Evolutionary conservation across 2,113 vertebrate species (phyloP).

Genomic region (Oophaga pumilio): DNA sequence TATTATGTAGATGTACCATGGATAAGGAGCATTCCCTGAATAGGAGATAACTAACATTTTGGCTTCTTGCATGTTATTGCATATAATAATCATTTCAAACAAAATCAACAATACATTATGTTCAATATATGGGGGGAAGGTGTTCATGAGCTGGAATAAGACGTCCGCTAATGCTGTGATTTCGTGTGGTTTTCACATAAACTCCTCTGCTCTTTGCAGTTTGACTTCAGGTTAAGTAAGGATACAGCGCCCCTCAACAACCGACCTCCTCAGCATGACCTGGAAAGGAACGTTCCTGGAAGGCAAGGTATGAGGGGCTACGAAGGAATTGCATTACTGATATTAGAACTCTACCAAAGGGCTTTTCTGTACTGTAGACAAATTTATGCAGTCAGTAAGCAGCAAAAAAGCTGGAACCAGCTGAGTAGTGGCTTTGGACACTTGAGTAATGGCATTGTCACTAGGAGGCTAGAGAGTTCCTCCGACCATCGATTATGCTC

Average conservation of each 20-base stretch:
- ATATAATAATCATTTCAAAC: not conserved
- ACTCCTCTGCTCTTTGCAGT: conserved; percentile 67
- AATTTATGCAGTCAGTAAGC: too few species aligned
- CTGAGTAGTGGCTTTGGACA: too few species aligned
- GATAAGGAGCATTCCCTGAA: not conserved
- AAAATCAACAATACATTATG: not conserved
- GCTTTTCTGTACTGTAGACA: not conserved
- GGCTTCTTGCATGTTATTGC: too few species aligned
- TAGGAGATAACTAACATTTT: not conserved
- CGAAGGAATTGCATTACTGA: not conserved
- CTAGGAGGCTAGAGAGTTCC: too few species aligned
- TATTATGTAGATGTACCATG: not conserved
- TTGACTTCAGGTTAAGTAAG: conserved; percentile 76
- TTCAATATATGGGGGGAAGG: not conserved
- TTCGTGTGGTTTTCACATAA: not conserved
- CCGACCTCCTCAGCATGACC: conserved; percentile 74
- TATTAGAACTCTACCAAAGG: too few species aligned
- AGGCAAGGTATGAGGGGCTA: conserved; percentile 69
- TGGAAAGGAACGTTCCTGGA: conserved; percentile 74
- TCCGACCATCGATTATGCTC: too few species aligned
- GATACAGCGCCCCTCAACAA: conserved; percentile 71
- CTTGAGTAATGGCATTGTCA: too few species aligned
- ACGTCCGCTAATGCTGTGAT: not conserved
- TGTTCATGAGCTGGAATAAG: not conserved
- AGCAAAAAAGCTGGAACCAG: too few species aligned